Conservation (phyloP, 2,797 vertebrate species). For the Semaprochilodus insignis region DNA sequence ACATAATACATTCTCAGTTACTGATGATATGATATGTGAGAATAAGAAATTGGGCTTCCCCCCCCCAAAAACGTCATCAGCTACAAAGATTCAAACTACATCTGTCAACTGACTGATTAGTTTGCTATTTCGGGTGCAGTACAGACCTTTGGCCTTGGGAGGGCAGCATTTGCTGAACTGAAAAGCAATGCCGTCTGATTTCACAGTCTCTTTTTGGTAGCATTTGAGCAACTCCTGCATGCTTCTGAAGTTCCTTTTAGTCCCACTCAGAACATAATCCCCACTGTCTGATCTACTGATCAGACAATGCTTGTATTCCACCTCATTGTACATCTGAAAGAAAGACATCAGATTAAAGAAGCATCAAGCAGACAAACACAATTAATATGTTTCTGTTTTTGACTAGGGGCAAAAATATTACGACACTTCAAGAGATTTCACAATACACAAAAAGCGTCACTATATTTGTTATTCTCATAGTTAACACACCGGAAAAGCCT, state of each 20-base stretch:
- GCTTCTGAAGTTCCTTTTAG: slow-evolving; percentile 88
- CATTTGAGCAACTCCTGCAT: slow-evolving; percentile 92
- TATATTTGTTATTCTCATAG: too few relatives aligned
- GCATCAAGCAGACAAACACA: background rate
- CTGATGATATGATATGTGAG: background rate
- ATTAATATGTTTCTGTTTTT: too few relatives aligned
- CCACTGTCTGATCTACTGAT: slow-evolving; percentile 89
- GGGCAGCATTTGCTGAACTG: slow-evolving; percentile 94
- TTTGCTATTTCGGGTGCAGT: background rate
- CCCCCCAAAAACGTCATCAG: too few relatives aligned
- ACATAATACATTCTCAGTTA: background rate
- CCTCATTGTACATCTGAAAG: slow-evolving; percentile 70
- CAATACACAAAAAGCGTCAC: too few relatives aligned
- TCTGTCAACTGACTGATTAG: background rate
- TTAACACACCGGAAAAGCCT: too few relatives aligned
- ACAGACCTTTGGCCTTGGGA: slow-evolving; percentile 90
- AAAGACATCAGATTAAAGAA: background rate
- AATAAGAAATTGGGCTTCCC: background rate
- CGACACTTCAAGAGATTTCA: too few relatives aligned
- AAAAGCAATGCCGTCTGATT: slow-evolving; percentile 93
- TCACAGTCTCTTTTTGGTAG: slow-evolving; percentile 96
- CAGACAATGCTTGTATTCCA: slow-evolving; percentile 95
- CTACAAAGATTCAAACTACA: background rate
- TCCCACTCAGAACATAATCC: slow-evolving; percentile 91
- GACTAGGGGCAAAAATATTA: background rate